These are phyloP conservation scores for Lathamus discolor DNA, from an alignment of 2,113 vertebrate genomes.

Conservation along the genomic window DNA sequence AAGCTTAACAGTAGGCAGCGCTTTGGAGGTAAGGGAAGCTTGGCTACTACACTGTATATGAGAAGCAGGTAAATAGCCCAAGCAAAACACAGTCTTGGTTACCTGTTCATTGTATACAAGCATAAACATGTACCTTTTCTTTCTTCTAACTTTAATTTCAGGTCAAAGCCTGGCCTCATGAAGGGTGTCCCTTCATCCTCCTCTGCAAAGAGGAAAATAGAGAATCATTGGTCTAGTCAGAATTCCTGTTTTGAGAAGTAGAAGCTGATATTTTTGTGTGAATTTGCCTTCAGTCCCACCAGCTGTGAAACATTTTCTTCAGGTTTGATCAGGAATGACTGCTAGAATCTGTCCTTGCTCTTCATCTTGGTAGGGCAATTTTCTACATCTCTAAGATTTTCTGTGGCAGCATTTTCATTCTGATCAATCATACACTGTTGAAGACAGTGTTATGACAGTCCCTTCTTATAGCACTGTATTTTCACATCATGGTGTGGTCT, in stretches of 20 bases:
- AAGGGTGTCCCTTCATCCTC: neutral
- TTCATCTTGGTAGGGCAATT: neutral
- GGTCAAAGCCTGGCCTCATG: neutral
- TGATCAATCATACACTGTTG: fast-evolving
- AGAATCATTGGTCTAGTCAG: neutral
- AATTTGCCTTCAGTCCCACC: neutral
- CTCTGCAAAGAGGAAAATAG: neutral
- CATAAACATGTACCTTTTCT: neutral
- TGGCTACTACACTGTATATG: neutral
- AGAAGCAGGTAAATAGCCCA: neutral
- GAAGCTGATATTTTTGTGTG: neutral
- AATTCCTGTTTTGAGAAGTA: neutral
- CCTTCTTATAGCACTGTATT: neutral
- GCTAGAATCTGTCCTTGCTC: neutral
- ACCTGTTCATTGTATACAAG: neutral
- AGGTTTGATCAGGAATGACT: neutral
- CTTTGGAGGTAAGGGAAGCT: neutral
- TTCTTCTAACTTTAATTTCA: neutral
- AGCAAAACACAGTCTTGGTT: neutral
- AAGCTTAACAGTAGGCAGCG: neutral
- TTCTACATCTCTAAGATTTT: neutral
- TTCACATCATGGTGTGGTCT: neutral
- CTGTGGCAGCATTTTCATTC: neutral
- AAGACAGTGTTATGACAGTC: neutral
- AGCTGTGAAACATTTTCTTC: neutral